Conservation (phyloP, 37 sponge, comb jelly and placozoan species). For the Ianthella basta region DNA sequence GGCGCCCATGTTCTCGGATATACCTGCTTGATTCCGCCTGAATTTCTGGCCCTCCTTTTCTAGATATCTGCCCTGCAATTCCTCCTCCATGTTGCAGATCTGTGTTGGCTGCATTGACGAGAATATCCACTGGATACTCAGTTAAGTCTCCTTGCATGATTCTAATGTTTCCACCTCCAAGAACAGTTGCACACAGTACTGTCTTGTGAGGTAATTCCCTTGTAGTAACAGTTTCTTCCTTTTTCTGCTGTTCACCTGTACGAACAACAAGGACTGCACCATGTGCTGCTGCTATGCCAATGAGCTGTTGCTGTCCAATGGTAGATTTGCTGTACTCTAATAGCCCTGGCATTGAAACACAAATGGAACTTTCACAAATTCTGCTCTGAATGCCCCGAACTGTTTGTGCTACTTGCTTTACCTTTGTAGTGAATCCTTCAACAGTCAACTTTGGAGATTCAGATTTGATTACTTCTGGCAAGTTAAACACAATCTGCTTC, state of each 20-base stretch:
- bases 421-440: too few relatives aligned
- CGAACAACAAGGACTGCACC: conserved; percentile 38
- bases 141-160: conserved; percentile 66
- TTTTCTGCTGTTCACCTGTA: neutral
- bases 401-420: conserved; percentile 1
- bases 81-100: conserved; percentile 66
- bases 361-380: neutral
- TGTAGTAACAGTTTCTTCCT: neutral
- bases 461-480: too few relatives aligned
- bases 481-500: too few relatives aligned
- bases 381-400: neutral
- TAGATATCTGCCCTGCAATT: conserved; percentile 49
- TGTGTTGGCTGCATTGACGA: conserved; percentile 77
- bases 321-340: conserved; percentile 22
- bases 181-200: conserved; percentile 1
- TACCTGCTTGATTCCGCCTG: conserved; percentile 44
- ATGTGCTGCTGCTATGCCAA: conserved; percentile 31
- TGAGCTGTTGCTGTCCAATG: neutral
- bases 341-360: conserved; percentile 23
- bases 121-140: conserved; percentile 60
- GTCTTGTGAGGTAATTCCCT: conserved; percentile 7
- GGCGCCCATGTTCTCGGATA: conserved; percentile 25
- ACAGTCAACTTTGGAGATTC: too few relatives aligned
- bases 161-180: conserved; percentile 31
- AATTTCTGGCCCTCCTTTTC: conserved; percentile 65